Evolutionary conservation across 2,113 vertebrate species (phyloP).

Genomic region (Diphyllodes magnificus): DNA sequence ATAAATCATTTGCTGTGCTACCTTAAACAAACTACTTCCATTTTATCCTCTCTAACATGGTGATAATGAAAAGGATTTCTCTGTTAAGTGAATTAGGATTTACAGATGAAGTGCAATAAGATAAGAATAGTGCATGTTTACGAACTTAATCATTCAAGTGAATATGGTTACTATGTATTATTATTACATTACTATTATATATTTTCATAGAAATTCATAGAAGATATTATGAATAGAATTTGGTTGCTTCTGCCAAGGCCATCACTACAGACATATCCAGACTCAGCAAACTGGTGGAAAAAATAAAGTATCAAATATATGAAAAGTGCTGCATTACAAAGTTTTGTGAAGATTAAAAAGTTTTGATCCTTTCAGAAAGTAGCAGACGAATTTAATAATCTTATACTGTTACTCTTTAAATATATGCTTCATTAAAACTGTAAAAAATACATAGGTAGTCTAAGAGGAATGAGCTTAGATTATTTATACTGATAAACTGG

Average conservation of each 20-base stretch:
- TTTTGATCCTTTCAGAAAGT: background rate
- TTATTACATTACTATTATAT: background rate
- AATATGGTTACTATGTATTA: background rate
- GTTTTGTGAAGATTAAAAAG: background rate
- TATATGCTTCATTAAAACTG: background rate
- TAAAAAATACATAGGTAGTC: background rate
- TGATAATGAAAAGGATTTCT: background rate
- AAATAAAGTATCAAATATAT: background rate
- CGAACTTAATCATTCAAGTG: background rate
- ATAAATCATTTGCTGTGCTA: background rate
- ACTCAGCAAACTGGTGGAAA: background rate
- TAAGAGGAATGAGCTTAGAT: background rate
- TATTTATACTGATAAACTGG: slow-evolving; percentile 17
- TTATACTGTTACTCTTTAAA: background rate
- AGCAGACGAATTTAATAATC: background rate
- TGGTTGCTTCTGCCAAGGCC: background rate
- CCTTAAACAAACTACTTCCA: background rate
- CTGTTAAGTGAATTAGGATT: background rate
- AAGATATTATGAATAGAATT: background rate
- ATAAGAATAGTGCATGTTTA: background rate
- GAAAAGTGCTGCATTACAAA: background rate
- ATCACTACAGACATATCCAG: background rate
- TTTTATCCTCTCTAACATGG: background rate
- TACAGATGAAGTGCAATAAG: background rate
- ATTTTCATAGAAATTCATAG: background rate